Base-by-base conservation (phyloP, 2,797 vertebrate genomes). In the Helicolenus hilgendorfi region DNA sequence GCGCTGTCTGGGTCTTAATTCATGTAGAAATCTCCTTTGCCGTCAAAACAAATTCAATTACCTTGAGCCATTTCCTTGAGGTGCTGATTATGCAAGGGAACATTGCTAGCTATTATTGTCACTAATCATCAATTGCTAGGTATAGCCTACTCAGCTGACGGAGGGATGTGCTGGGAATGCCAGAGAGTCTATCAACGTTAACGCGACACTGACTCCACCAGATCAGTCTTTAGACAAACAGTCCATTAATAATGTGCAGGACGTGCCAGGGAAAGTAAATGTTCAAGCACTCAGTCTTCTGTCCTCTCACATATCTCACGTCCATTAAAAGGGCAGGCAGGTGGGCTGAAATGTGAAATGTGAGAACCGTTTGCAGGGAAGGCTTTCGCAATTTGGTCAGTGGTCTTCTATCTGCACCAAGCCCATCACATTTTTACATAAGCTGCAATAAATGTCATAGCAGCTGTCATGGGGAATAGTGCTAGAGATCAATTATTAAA, bases 91-190 rank as follows among this genome's bases (percentile, higher is more conserved):
- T 89, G 73, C 69, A 70, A 64, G 72, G 9, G 81, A 88, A 88
- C 89, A 89, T 78, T 69, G 27, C 24, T 4, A 0, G 15, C 38
- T 24, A 55, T 83, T 38, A 31, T 53, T 11, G 71, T 71, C 22
- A 69, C 29, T 45, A 71, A 49, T 72, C 29, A 55, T 71, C 53
- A 64, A 72, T 67, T 67, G 62, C 62, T 62, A 7, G 2, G 20
- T 38, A 3, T 76, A 59, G 45, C 18, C 18, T 11, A 27, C 68
- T 71, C 64, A 59, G 24, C 49, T 70, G 64, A 73, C 11, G 63
- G 15, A 33, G 14, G 11, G 73, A 84, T 91, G 89, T 95, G 92
- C 64, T 22, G 13, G 11, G 87, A 93, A 94, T 94, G 70, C 64
- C 62, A 81, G 38, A 77, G 67, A 79, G 75, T 58, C 85, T 13